These are phyloP conservation scores for Thymelicus sylvestris DNA, from an alignment of 2,888 invertebrate genomes.

Conservation along the genomic window DNA sequence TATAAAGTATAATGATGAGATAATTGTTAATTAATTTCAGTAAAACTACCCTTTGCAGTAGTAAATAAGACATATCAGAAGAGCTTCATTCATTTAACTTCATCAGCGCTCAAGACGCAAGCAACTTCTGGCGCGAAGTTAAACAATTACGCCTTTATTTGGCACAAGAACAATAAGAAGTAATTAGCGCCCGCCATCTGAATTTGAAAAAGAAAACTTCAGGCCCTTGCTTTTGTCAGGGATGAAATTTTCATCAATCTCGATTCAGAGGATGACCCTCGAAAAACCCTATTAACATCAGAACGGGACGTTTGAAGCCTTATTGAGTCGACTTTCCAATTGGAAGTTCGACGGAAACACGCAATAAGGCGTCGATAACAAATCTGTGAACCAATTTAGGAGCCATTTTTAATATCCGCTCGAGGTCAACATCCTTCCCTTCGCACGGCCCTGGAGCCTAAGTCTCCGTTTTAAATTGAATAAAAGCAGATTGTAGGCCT, in stretches of 20 bases:
- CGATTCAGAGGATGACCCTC: conserved; percentile 54
- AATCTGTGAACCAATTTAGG: conserved; percentile 73
- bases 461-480: conserved; percentile 65
- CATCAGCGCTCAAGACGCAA: conserved; percentile 51
- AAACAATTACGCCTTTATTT: conserved; percentile 77
- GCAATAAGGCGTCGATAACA: conserved; percentile 69
- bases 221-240: conserved; percentile 54
- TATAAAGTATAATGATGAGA: background rate
- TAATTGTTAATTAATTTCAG: background rate
- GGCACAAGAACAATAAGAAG: conserved; percentile 68
- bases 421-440: conserved; percentile 72
- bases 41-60: conserved; percentile 2
- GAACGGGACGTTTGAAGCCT: conserved; percentile 54
- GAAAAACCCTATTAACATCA: conserved; percentile 64
- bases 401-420: conserved; percentile 78
- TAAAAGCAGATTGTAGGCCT: conserved; percentile 72
- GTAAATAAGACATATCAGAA: conserved; percentile 15
- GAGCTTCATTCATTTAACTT: conserved; percentile 55
- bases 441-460: conserved; percentile 64
- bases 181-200: conserved; percentile 70
- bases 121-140: conserved; percentile 63
- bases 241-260: conserved; percentile 58
- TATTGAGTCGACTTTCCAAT: conserved; percentile 53
- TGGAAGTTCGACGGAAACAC: conserved; percentile 58
- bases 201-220: conserved; percentile 63